Conservation (phyloP, 2,888 invertebrate genomes). For the Lathronympha strigana region DNA sequence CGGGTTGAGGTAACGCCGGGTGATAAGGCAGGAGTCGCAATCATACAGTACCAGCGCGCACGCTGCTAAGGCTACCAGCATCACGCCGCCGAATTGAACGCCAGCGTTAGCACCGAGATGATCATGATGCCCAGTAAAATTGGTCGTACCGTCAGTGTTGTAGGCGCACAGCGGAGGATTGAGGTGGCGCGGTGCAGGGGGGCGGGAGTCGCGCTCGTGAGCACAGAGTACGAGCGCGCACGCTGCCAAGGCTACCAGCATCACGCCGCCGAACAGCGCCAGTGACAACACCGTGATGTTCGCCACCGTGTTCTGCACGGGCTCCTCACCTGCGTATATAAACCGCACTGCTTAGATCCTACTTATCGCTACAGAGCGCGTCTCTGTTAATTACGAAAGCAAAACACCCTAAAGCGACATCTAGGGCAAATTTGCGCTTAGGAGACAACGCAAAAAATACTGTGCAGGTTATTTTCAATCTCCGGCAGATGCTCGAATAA, state of each 20-base stretch:
- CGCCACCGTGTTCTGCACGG: constrained; percentile 61
- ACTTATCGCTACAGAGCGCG: background rate
- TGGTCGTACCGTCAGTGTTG: constrained; percentile 74
- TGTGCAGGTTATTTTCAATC: too few relatives aligned
- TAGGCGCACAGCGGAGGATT: constrained; percentile 75
- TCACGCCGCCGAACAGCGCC: constrained; percentile 75
- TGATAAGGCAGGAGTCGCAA: constrained; percentile 55
- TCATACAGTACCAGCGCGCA: constrained; percentile 79
- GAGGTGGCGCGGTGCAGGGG: constrained; percentile 56
- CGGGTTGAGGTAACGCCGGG: constrained; percentile 62
- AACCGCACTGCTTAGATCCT: background rate
- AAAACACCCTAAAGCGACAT: too few relatives aligned
- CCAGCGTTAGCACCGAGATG: constrained; percentile 70
- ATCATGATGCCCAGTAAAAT: too few relatives aligned
- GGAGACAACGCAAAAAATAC: too few relatives aligned
- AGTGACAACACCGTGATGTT: constrained; percentile 73
- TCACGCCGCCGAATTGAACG: constrained; percentile 76
- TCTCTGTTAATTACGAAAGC: background rate
- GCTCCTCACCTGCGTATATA: constrained; percentile 42
- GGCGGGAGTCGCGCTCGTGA: constrained; percentile 61
- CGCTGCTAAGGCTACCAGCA: constrained; percentile 73
- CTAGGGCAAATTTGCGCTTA: too few relatives aligned
- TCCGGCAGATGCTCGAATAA: too few relatives aligned
- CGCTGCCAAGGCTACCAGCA: constrained; percentile 73
- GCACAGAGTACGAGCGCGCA: constrained; percentile 79